phyloP scores from a whole-genome alignment of 2,113 vertebrate species.

The Patagioenas fasciata region DNA sequence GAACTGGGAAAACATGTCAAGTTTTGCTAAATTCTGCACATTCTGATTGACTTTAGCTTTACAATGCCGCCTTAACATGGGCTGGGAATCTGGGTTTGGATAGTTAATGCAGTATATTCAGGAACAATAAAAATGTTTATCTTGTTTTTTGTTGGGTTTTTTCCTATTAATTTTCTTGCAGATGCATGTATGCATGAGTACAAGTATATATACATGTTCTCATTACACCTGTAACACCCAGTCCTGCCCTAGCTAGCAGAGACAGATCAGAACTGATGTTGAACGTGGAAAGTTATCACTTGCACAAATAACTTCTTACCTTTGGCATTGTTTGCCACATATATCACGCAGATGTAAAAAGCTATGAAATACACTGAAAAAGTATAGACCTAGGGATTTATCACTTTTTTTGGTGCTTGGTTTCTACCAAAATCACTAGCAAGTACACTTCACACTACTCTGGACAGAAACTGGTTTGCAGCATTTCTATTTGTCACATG shows the following conservation, averaged over 20 bases:
- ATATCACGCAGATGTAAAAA: neutral
- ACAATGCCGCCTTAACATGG: neutral
- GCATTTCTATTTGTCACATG: neutral
- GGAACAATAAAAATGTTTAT: neutral
- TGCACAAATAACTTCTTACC: neutral
- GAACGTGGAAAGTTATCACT: neutral
- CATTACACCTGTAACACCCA: rapidly evolving
- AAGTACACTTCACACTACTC: neutral
- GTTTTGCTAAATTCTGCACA: neutral
- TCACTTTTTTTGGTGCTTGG: neutral
- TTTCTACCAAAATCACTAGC: neutral
- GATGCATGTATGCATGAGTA: neutral
- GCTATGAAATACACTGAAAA: neutral
- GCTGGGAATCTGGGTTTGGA: neutral
- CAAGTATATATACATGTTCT: rapidly evolving
- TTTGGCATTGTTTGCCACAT: neutral
- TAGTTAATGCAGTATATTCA: neutral
- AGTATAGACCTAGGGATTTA: neutral
- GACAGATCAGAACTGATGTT: rapidly evolving
- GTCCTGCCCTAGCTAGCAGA: rapidly evolving
- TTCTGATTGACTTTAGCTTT: neutral
- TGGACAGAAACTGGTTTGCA: neutral
- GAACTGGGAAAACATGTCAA: neutral
- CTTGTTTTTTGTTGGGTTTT: neutral
- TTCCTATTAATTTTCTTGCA: neutral